Conservation (phyloP, 1,140 invertebrate genomes). For the Lethocerus indicus region DNA sequence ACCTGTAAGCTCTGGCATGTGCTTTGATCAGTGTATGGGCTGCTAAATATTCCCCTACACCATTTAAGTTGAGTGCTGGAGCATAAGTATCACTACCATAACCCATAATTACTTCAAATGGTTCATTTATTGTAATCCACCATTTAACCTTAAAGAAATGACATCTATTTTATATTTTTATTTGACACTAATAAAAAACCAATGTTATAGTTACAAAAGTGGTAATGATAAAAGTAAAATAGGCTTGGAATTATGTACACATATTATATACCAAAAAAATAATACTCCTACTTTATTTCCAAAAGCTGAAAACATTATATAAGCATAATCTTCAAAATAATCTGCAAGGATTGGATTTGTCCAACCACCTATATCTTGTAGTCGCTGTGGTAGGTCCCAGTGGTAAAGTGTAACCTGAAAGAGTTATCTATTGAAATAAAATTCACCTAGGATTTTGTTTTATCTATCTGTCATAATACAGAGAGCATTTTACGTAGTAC, state of each 20-base stretch:
- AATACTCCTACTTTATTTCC: constrained; percentile 26
- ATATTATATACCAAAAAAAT: neutral
- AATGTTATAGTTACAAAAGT: too few species aligned
- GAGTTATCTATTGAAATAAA: constrained; percentile 15
- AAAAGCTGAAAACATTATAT: constrained; percentile 32
- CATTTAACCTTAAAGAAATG: constrained; percentile 24
- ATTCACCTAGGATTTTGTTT: neutral
- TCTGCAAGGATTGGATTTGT: constrained; percentile 34
- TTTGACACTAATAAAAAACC: neutral
- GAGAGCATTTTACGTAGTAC: neutral
- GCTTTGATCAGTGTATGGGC: constrained; percentile 41
- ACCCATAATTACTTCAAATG: constrained; percentile 42
- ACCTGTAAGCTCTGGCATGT: constrained; percentile 41
- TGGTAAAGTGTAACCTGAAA: constrained; percentile 30
- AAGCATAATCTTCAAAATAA: constrained; percentile 32
- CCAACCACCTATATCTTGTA: constrained; percentile 41
- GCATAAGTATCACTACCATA: constrained; percentile 30
- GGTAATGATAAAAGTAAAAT: neutral
- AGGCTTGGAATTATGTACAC: neutral
- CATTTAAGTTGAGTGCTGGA: constrained; percentile 30
- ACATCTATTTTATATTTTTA: neutral
- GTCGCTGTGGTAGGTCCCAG: constrained; percentile 30
- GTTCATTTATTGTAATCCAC: constrained; percentile 60
- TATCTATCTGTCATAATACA: neutral
- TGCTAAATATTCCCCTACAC: constrained; percentile 35